phyloP scores from a whole-genome alignment of 2,797 vertebrate species.

The Benthosema pterotum region DNA sequence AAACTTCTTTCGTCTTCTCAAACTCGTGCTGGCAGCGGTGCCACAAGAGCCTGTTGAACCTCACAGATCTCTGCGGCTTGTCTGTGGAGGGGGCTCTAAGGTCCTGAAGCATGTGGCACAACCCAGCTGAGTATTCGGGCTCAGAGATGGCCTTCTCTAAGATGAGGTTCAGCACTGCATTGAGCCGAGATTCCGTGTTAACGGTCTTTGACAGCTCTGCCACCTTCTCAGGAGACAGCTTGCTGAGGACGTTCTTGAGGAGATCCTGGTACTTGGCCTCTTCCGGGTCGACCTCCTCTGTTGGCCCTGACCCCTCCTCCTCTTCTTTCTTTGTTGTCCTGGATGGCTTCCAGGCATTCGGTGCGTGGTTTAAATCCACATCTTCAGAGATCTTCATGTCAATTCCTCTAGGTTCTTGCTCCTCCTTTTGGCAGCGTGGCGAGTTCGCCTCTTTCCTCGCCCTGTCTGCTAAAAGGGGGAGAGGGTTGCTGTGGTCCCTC shows the following conservation, averaged over 20 bases:
- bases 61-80: conserved; percentile 87
- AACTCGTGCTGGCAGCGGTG: conserved; percentile 99
- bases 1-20: conserved; percentile 95
- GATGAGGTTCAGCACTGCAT: conserved; percentile 98
- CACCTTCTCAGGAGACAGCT: conserved; percentile 98
- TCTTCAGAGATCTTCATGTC: too few species aligned
- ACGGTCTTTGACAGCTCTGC: conserved; percentile 97
- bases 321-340: too few species aligned
- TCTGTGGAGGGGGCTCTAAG: conserved; percentile 93
- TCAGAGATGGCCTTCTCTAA: too few species aligned
- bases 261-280: conserved; percentile 86
- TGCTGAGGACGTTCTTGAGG: conserved; percentile 95
- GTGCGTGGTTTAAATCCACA: too few species aligned
- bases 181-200: conserved; percentile 94
- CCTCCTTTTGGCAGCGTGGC: too few species aligned
- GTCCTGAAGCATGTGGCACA: conserved; percentile 99
- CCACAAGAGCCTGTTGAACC: conserved; percentile 95
- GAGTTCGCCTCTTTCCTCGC: too few species aligned
- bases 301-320: too few species aligned
- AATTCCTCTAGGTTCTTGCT: too few species aligned
- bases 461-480: too few species aligned
- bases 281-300: conserved; percentile 72
- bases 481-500: too few species aligned
- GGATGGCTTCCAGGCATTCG: too few species aligned
- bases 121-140: conserved; percentile 99